Percentiles rank a stretch among this genome's conserved stretches.
Evolutionary conservation across 2,113 vertebrate species (phyloP).

Genomic region (Corvus hawaiiensis): DNA sequence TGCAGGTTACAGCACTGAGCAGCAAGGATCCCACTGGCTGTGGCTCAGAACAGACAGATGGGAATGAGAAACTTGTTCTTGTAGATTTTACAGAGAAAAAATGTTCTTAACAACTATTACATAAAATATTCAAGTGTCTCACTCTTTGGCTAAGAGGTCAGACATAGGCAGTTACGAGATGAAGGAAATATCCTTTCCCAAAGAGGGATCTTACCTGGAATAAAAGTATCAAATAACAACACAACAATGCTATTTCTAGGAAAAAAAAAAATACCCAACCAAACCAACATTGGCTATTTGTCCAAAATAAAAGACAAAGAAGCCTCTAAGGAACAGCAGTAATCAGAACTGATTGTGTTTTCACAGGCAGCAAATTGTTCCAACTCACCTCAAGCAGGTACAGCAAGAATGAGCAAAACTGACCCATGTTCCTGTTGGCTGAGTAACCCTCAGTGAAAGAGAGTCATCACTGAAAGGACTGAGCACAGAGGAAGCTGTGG

Average conservation of each 20-base stretch:
- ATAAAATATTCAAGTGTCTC: not conserved
- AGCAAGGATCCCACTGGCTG: not conserved
- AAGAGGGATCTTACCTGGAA: not conserved
- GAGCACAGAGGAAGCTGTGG: not conserved
- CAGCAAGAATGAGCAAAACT: not conserved
- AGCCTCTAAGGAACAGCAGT: not conserved
- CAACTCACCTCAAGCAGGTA: not conserved
- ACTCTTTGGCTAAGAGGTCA: not conserved
- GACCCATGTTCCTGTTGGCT: not conserved
- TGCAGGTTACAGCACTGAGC: not conserved
- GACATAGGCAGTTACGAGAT: not conserved
- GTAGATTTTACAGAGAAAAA: not conserved
- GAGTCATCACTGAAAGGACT: not conserved
- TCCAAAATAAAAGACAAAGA: not conserved
- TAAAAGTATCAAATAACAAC: not conserved
- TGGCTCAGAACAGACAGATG: not conserved
- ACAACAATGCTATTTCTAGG: not conserved
- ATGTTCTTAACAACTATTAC: not conserved
- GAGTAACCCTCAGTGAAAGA: not conserved
- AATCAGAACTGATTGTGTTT: not conserved
- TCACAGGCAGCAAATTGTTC: not conserved
- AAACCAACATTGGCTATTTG: not conserved
- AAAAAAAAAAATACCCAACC: not conserved
- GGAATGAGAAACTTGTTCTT: not conserved
- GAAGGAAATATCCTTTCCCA: not conserved